Evolutionary conservation across 2,797 vertebrate species (phyloP).

Genomic region (Acanthopagrus latus): DNA sequence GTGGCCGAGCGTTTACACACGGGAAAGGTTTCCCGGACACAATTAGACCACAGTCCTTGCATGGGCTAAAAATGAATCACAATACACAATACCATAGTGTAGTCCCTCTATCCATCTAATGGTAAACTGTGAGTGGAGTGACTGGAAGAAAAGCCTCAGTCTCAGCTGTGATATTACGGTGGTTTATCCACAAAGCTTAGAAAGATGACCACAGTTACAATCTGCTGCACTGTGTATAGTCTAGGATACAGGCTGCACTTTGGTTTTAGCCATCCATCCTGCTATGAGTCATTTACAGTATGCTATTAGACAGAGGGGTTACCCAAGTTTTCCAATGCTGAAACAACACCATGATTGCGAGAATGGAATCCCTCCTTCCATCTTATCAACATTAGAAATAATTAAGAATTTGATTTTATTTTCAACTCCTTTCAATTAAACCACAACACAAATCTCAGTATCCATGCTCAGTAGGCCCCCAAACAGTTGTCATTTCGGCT

Average conservation of each 20-base stretch:
- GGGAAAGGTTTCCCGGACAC: slow-evolving; percentile 81
- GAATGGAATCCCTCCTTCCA: slow-evolving; percentile 19
- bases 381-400: slow-evolving; percentile 20
- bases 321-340: slow-evolving; percentile 61
- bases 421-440: background rate
- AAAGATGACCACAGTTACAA: slow-evolving; percentile 76
- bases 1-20: slow-evolving; percentile 76
- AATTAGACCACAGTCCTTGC: slow-evolving; percentile 78
- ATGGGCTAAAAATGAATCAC: slow-evolving; percentile 81
- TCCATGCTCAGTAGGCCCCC: background rate
- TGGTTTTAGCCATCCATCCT: slow-evolving; percentile 68
- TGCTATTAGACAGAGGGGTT: slow-evolving; percentile 67
- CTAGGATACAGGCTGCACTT: slow-evolving; percentile 68
- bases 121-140: slow-evolving; percentile 79
- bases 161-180: slow-evolving; percentile 75
- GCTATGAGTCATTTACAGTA: slow-evolving; percentile 76
- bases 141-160: slow-evolving; percentile 83
- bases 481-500: background rate
- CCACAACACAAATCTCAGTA: background rate
- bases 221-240: slow-evolving; percentile 72
- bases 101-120: slow-evolving; percentile 74
- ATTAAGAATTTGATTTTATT: slow-evolving; percentile 1
- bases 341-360: slow-evolving; percentile 49
- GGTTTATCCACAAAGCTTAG: slow-evolving; percentile 76
- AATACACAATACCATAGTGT: slow-evolving; percentile 77